phyloP scores from a whole-genome alignment of 2,888 invertebrate species.

The Meganola albula region DNA sequence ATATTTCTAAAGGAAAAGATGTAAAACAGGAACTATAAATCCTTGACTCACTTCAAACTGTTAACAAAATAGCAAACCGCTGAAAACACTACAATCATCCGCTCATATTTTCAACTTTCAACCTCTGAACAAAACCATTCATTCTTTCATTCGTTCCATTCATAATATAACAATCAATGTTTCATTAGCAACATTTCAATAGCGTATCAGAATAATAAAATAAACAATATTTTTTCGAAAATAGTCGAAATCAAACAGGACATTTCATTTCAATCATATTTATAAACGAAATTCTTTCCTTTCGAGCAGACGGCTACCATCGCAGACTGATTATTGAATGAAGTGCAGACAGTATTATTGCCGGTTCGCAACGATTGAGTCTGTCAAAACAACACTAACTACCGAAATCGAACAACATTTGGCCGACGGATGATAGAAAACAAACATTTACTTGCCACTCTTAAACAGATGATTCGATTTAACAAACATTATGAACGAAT shows the following conservation, averaged over 20 bases:
- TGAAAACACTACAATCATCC: slow-evolving; percentile 17
- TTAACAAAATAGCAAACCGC: slow-evolving; percentile 9
- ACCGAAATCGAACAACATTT: slow-evolving; percentile 68
- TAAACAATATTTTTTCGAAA: slow-evolving; percentile 26
- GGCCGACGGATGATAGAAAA: slow-evolving; percentile 70
- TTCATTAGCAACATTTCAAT: slow-evolving; percentile 26
- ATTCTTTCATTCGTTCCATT: slow-evolving; percentile 27
- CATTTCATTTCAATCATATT: slow-evolving; percentile 29
- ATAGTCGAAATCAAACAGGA: slow-evolving; percentile 26
- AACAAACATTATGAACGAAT: slow-evolving; percentile 64
- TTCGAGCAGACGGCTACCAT: slow-evolving; percentile 34
- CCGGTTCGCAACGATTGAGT: slow-evolving; percentile 54
- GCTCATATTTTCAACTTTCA: slow-evolving; percentile 10
- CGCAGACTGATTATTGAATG: slow-evolving; percentile 37
- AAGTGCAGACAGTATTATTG: slow-evolving; percentile 66
- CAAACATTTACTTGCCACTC: slow-evolving; percentile 69
- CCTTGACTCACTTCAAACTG: slow-evolving; percentile 9
- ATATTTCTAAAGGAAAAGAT: too few relatives aligned
- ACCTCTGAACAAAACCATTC: slow-evolving; percentile 25
- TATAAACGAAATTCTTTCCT: slow-evolving; percentile 28
- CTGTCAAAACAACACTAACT: slow-evolving; percentile 73
- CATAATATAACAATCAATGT: slow-evolving; percentile 25
- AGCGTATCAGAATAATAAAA: slow-evolving; percentile 27
- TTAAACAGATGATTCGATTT: slow-evolving; percentile 61
- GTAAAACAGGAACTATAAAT: slow-evolving; percentile 6